phyloP scores from a whole-genome alignment of 2,888 invertebrate species.

The Mythimna impura region DNA sequence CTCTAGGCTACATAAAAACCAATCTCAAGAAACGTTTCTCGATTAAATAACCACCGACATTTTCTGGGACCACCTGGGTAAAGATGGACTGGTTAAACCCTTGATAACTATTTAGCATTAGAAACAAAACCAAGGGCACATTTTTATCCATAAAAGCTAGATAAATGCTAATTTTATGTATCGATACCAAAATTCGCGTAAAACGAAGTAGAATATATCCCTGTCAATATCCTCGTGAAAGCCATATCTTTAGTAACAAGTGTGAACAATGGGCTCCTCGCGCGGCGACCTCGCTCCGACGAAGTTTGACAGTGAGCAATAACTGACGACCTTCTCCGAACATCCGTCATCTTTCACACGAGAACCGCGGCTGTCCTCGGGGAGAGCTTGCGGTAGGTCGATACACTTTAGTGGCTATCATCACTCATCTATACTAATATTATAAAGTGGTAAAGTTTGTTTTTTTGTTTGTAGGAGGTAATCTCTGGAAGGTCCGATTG shows the following conservation, averaged over 20 bases:
- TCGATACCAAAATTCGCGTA: not conserved
- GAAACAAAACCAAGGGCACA: not conserved
- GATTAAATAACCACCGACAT: not conserved
- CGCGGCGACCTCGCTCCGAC: conserved; percentile 36
- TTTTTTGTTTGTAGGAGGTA: no score
- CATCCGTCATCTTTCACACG: conserved; percentile 51
- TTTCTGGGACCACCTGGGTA: not conserved
- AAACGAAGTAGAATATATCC: conserved; percentile 2
- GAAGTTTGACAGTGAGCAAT: conserved; percentile 51
- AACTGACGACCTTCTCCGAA: conserved; percentile 25
- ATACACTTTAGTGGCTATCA: not conserved
- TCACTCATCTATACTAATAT: no score
- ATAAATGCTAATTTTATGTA: conserved; percentile 18
- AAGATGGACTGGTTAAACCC: not conserved
- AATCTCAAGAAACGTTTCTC: no score
- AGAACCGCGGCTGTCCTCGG: not conserved
- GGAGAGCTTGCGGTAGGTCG: conserved; percentile 7
- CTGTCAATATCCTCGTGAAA: conserved; percentile 4
- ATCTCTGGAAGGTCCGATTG: no score
- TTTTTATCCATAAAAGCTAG: not conserved
- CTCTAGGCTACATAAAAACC: not conserved
- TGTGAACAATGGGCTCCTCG: conserved; percentile 25
- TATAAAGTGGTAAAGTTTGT: no score
- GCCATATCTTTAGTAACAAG: conserved; percentile 19
- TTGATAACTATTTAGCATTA: no score